These are phyloP conservation scores for Lycodopsis pacificus DNA, from an alignment of 2,797 vertebrate species.

Conservation along the genomic window DNA sequence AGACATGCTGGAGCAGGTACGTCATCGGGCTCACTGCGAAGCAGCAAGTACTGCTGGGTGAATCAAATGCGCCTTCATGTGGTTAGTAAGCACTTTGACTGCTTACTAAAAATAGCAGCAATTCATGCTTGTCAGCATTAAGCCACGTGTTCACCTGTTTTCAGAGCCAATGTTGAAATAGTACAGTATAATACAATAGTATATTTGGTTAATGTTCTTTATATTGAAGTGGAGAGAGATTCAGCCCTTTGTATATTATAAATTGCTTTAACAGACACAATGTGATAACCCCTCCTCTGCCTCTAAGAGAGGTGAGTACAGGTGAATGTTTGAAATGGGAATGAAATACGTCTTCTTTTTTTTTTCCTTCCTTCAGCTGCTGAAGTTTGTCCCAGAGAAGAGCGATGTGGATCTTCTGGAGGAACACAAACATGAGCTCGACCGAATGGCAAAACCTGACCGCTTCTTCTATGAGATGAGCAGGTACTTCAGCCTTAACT, in stretches of 20 bases:
- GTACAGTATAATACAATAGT: no score
- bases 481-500: constrained; percentile 82
- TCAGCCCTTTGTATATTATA: not conserved
- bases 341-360: not conserved
- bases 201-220: not conserved
- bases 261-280: not conserved
- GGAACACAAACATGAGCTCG: constrained; percentile 97
- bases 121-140: not conserved
- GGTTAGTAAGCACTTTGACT: not conserved
- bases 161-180: not conserved
- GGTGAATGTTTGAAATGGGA: not conserved
- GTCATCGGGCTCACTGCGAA: not conserved
- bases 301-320: not conserved
- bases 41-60: not conserved
- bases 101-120: constrained; percentile 2
- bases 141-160: not conserved
- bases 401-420: constrained; percentile 95
- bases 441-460: constrained; percentile 98
- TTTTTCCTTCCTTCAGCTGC: constrained; percentile 84
- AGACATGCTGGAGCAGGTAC: constrained; percentile 99
- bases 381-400: constrained; percentile 99
- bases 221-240: not conserved
- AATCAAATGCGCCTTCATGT: constrained; percentile 4
- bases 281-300: not conserved
- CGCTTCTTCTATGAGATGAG: constrained; percentile 99